Conservation (phyloP, 2,797 vertebrate species). For the Anguilla anguilla region DNA sequence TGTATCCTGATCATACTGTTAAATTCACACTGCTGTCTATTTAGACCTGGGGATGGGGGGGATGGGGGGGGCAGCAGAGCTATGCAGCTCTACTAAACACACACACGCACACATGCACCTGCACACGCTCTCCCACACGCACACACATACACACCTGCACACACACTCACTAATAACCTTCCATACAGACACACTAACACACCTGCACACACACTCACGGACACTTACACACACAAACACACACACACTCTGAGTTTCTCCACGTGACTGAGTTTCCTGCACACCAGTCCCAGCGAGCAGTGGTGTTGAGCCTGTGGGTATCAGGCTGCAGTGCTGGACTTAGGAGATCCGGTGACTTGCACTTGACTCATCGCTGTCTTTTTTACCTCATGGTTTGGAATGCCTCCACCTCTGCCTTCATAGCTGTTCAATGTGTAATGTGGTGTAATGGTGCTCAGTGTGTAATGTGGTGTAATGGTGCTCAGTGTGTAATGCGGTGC, state of each 20-base stretch:
- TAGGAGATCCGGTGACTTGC: constrained; percentile 62
- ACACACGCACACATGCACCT: not conserved
- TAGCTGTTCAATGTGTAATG: constrained; percentile 56
- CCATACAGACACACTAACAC: no score
- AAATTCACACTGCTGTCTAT: constrained; percentile 77
- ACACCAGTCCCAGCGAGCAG: not conserved
- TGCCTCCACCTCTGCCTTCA: constrained; percentile 58
- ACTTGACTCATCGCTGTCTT: constrained; percentile 77
- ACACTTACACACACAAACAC: constrained; percentile 41
- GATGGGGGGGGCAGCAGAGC: constrained; percentile 23
- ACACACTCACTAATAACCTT: not conserved
- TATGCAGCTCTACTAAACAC: no score
- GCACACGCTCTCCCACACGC: constrained; percentile 26
- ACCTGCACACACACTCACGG: not conserved
- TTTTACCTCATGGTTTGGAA: constrained; percentile 58
- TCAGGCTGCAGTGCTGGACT: constrained; percentile 37
- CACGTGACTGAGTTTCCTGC: not conserved
- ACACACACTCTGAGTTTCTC: constrained; percentile 23
- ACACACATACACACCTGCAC: constrained; percentile 22
- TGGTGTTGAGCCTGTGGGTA: not conserved
- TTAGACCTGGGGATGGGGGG: constrained; percentile 65
- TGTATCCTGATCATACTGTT: constrained; percentile 81
- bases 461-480: no score
- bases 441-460: not conserved
- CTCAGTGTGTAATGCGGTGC: no score